phyloP scores from a whole-genome alignment of 2,113 vertebrate genomes.

The Nesoenas mayeri region DNA sequence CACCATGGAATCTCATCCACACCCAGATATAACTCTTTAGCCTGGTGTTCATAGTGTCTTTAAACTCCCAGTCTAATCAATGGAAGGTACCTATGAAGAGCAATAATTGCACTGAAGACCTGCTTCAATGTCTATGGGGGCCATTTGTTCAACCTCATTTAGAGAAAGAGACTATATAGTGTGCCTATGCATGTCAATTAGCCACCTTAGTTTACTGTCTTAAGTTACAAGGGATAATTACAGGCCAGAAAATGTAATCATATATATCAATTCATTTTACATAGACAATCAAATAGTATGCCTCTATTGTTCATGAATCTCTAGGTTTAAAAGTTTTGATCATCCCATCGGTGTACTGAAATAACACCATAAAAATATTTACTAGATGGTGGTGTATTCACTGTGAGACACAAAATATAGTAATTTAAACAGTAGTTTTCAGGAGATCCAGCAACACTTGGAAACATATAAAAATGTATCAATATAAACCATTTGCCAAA shows the following conservation, averaged over 20 bases:
- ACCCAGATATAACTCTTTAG: background rate
- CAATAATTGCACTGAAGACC: background rate
- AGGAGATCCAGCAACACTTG: background rate
- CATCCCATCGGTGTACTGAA: background rate
- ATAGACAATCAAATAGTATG: background rate
- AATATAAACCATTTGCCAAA: constrained; percentile 9
- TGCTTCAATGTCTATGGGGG: background rate
- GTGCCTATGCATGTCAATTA: background rate
- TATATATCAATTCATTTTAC: background rate
- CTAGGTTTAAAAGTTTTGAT: background rate
- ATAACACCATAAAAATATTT: background rate
- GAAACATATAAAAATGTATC: background rate
- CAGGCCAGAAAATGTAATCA: background rate
- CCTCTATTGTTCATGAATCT: background rate
- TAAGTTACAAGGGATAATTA: background rate
- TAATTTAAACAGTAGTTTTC: background rate
- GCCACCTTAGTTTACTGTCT: background rate
- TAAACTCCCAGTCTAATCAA: background rate
- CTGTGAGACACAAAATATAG: background rate
- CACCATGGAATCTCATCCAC: background rate
- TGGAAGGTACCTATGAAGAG: background rate
- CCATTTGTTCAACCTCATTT: background rate
- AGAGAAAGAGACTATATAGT: background rate
- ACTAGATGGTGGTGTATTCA: background rate
- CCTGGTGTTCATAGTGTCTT: background rate